Conservation (phyloP, 2,113 vertebrate genomes). For the Cephalophus harveyi region DNA sequence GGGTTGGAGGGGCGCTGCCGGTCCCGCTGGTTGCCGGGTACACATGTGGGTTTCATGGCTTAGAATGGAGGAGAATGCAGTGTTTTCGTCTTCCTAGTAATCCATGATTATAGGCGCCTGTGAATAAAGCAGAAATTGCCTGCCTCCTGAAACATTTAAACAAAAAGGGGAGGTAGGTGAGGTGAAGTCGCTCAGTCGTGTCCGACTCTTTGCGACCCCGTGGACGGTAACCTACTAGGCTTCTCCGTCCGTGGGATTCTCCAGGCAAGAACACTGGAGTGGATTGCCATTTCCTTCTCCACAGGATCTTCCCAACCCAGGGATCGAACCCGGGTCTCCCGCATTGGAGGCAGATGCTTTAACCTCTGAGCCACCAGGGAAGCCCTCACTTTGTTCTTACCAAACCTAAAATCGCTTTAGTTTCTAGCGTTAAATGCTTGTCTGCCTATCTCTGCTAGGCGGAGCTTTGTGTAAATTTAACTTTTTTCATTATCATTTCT, state of each 20-base stretch:
- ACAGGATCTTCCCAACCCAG: no score
- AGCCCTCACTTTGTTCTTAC: background rate
- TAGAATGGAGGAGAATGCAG: background rate
- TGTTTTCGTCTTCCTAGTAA: background rate
- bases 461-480: background rate
- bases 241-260: no score
- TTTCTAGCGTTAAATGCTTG: background rate
- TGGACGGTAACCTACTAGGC: no score
- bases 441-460: background rate
- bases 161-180: background rate
- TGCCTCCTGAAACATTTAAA: background rate
- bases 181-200: no score
- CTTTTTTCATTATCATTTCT: background rate
- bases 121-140: background rate
- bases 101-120: background rate
- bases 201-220: no score
- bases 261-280: no score
- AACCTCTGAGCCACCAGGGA: no score
- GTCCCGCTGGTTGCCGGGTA: background rate
- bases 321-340: no score
- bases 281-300: no score
- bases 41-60: rapidly evolving
- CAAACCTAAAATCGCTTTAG: background rate
- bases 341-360: no score
- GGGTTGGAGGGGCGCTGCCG: background rate